Percentiles rank a stretch among this genome's conserved stretches.
These are phyloP conservation scores for Lochmaea capreae DNA, from an alignment of 2,888 invertebrate species.

Conservation along the genomic window DNA sequence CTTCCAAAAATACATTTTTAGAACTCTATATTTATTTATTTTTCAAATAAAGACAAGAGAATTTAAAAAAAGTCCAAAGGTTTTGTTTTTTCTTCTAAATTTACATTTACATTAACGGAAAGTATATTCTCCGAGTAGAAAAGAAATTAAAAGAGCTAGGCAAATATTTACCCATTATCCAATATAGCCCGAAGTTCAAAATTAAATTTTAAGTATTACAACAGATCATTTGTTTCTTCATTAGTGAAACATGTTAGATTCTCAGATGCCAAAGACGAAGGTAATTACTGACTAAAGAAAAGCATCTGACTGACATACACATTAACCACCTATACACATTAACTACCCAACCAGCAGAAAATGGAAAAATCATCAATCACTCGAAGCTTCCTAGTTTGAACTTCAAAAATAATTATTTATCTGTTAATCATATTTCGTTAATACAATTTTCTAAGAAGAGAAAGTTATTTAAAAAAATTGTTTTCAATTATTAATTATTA, in stretches of 20 bases:
- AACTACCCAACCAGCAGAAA: conserved; percentile 1
- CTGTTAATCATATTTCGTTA: too few species aligned
- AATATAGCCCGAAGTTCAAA: not conserved
- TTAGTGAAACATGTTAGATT: conserved; percentile 31
- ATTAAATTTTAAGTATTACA: not conserved
- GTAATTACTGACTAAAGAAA: conserved; percentile 30
- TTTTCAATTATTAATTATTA: too few species aligned
- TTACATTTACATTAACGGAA: too few species aligned
- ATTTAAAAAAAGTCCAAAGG: too few species aligned
- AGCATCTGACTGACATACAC: conserved; percentile 25
- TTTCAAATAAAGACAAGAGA: too few species aligned
- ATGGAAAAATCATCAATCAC: not conserved
- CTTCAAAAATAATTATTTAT: not conserved
- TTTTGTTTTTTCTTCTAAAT: too few species aligned
- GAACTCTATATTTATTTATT: too few species aligned
- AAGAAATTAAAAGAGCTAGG: too few species aligned
- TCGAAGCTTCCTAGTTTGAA: not conserved
- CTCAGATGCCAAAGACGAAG: conserved; percentile 19
- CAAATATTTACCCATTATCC: not conserved
- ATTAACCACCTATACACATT: conserved; percentile 32
- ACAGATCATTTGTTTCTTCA: conserved; percentile 25
- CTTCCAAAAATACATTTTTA: too few species aligned
- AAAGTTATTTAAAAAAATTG: too few species aligned
- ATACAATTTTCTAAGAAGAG: too few species aligned
- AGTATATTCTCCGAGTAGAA: too few species aligned